A percentile compares a stretch with the other conserved stretches of the same genome.
Conservation (phyloP, 2,113 vertebrate genomes). For the Apistogramma diplotaenia region DNA sequence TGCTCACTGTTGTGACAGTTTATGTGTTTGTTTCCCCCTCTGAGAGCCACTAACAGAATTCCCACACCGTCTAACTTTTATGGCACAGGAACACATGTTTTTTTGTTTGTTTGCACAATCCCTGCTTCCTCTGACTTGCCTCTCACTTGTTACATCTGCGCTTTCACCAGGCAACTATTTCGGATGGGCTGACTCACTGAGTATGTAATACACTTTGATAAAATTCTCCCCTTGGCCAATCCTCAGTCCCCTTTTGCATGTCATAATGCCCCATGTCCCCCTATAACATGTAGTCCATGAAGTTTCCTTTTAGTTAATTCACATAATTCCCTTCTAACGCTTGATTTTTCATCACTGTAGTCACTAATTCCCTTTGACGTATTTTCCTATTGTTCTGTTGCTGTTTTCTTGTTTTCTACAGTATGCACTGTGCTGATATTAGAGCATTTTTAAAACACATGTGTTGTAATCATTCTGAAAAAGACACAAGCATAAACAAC, state of each 20-base stretch:
- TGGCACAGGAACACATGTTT: background rate
- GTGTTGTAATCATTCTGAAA: background rate
- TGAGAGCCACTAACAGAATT: background rate
- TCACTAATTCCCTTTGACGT: background rate
- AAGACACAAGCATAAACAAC: background rate
- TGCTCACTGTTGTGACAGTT: background rate
- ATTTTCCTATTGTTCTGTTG: background rate
- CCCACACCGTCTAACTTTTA: background rate
- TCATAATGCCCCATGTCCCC: constrained; percentile 20
- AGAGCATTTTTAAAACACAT: background rate
- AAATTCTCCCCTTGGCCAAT: constrained; percentile 44
- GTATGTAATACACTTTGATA: constrained; percentile 87
- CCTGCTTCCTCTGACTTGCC: constrained; percentile 24
- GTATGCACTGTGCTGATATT: background rate
- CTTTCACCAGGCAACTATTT: constrained; percentile 96
- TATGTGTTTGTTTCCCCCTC: background rate
- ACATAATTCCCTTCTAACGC: background rate
- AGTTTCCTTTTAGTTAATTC: constrained; percentile 1
- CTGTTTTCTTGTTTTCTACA: background rate
- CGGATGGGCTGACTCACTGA: constrained; percentile 92
- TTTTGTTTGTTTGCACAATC: constrained; percentile 6
- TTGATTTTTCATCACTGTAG: constrained; percentile 1
- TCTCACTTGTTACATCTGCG: constrained; percentile 77
- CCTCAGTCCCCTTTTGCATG: constrained; percentile 69
- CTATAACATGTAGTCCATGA: background rate